A percentile compares a stretch with the other conserved stretches of the same genome.
Evolutionary conservation across 2,888 invertebrate species (phyloP).

Genomic region (Trilocha varians): DNA sequence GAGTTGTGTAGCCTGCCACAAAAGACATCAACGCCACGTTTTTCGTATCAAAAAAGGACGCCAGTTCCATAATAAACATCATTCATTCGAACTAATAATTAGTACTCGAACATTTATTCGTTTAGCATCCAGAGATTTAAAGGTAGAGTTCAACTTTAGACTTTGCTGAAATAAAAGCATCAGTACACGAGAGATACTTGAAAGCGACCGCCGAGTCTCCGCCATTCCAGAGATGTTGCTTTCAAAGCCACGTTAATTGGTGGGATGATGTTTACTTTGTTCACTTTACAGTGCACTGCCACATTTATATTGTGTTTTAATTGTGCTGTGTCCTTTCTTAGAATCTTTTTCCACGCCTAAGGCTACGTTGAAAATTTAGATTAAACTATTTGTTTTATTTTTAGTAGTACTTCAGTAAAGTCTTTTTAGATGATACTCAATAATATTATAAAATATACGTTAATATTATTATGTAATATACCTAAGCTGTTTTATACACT

Average conservation of each 20-base stretch:
- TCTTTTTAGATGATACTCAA: no score
- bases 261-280: conserved; percentile 40
- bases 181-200: conserved; percentile 29
- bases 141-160: conserved; percentile 32
- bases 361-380: no score
- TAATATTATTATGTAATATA: neutral
- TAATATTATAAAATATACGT: no score
- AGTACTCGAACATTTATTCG: neutral
- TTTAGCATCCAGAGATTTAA: neutral
- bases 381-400: no score
- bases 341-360: no score
- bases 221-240: conserved; percentile 39
- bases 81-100: neutral
- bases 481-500: neutral
- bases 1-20: no score
- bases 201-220: conserved; percentile 47
- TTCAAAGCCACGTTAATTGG: conserved; percentile 58
- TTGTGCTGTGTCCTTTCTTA: no score
- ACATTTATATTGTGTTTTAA: no score
- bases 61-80: neutral
- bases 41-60: no score
- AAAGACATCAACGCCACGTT: no score
- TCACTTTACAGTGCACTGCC: conserved; percentile 24
- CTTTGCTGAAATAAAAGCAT: conserved; percentile 45
- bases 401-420: no score